Evolutionary conservation across 2,797 vertebrate genomes (phyloP), one percentile per base, ranked within the genome.

Genomic region (Otolemur crassicaudatus): DNA sequence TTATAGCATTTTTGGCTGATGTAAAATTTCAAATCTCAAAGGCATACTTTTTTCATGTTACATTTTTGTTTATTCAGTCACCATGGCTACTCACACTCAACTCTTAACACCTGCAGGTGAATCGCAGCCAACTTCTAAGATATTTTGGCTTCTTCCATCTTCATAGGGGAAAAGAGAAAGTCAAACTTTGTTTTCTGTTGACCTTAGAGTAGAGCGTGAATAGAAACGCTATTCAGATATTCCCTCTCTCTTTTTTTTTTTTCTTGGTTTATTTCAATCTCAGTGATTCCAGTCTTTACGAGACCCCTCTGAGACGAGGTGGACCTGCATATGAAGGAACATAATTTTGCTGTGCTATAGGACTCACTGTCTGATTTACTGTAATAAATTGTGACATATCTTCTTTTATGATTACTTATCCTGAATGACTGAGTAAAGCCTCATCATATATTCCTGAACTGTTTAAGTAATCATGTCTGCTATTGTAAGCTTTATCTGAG

Each of bases 61-160:
- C 49, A 95, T 88, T 97, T 23, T 76, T 97, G 93, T 97, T 98
- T 98, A 95, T 97, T 97, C 17, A 94, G 80, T 98, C 92, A 93
- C 97, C 89, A 97, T 97, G 97, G 88, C 67, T 96, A 96, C 93
- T 75, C 16, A 13, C 5, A 67, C 97, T 93, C 94, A 97, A 97
- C 23, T 70, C 87, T 98, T 98, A 69, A 69, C 97, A 98, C 97
- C 94, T 98, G 97, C 75, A 97, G 86, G 83, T 90, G 70, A 86
- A 97, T 77, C 85, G 97, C 97, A 94, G 43, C 79, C 95, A 97
- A 67, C 19, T 97, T 94, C 69, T 92, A 94, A 95, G 97, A 91
- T 95, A 19, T 96, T 98, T 97, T 98, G 97, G 85, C 95, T 95
- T 90, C 20, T 23, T 6, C 0, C 9, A 56, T 88, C 19, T 96